Conservation (phyloP, 1,140 invertebrate species). For the Drosophila guanche region DNA sequence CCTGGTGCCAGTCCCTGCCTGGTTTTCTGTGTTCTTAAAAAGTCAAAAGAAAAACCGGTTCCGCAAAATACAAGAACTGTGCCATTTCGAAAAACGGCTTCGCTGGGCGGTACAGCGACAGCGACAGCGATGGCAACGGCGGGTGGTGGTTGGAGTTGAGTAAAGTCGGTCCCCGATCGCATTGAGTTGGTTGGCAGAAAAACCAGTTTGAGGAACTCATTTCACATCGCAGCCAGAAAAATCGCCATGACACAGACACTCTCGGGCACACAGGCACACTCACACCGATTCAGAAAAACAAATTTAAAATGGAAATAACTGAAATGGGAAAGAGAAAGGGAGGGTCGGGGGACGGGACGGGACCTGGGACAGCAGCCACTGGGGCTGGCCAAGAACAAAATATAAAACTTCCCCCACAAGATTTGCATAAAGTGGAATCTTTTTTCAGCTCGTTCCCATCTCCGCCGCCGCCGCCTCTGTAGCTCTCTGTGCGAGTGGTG, state of each 20-base stretch:
- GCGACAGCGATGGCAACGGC: slow-evolving; percentile 13
- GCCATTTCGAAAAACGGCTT: slow-evolving; percentile 65
- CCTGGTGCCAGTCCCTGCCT: slow-evolving; percentile 1
- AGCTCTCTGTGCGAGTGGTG: slow-evolving; percentile 8
- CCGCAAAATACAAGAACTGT: slow-evolving; percentile 75
- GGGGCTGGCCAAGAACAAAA: slow-evolving; percentile 36
- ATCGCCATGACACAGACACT: slow-evolving; percentile 35
- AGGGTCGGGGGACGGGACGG: background rate
- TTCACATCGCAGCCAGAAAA: slow-evolving; percentile 63
- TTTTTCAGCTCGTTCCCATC: slow-evolving; percentile 48
- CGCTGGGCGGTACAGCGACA: background rate
- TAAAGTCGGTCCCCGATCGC: slow-evolving; percentile 32
- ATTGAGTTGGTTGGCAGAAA: slow-evolving; percentile 62
- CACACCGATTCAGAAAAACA: slow-evolving; percentile 56
- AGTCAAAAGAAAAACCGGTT: slow-evolving; percentile 81
- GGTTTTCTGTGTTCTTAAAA: slow-evolving; percentile 55
- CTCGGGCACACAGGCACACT: background rate
- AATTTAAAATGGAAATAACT: slow-evolving; percentile 82
- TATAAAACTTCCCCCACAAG: slow-evolving; percentile 70
- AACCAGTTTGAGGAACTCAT: slow-evolving; percentile 79
- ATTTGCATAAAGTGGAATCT: slow-evolving; percentile 81
- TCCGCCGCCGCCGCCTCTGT: background rate
- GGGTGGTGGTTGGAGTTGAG: slow-evolving; percentile 33
- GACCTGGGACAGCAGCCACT: background rate
- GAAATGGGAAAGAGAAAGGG: slow-evolving; percentile 30